phyloP scores from a whole-genome alignment of 2,888 invertebrate species.

The Plebejus melissa region DNA sequence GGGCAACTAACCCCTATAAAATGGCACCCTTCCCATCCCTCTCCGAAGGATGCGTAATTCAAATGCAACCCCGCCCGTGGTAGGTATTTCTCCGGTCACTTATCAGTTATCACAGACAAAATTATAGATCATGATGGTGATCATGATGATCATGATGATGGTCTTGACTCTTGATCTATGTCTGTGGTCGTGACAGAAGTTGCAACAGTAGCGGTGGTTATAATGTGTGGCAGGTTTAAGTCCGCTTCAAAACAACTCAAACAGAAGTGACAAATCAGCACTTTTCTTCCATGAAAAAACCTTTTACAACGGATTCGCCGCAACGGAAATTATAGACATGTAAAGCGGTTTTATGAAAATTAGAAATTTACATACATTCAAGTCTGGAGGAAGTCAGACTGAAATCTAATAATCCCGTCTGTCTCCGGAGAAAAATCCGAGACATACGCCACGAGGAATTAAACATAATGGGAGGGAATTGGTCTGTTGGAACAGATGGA shows the following conservation, averaged over 20 bases:
- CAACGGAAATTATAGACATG: not conserved
- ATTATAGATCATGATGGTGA: no score
- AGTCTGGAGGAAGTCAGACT: conserved; percentile 51
- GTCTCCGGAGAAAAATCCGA: conserved; percentile 57
- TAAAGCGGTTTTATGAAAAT: conserved; percentile 23
- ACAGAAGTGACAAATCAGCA: not conserved
- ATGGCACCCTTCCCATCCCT: no score
- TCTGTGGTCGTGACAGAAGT: no score
- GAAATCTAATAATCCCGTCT: conserved; percentile 64
- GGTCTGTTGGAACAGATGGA: conserved; percentile 32
- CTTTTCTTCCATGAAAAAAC: not conserved
- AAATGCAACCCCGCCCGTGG: no score
- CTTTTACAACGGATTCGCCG: not conserved
- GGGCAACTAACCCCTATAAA: no score
- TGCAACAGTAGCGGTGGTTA: no score
- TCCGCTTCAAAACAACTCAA: not conserved
- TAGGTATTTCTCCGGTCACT: no score
- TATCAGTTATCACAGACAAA: no score
- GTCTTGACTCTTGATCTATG: no score
- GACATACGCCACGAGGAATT: conserved; percentile 61
- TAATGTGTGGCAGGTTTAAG: not conserved
- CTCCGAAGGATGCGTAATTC: no score
- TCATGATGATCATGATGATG: no score
- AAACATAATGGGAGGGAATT: conserved; percentile 62
- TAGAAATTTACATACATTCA: conserved; percentile 28